Percentiles rank a stretch among this genome's conserved stretches.
phyloP scores from a whole-genome alignment of 2,797 vertebrate species.

The Chrysocyon brachyurus region DNA sequence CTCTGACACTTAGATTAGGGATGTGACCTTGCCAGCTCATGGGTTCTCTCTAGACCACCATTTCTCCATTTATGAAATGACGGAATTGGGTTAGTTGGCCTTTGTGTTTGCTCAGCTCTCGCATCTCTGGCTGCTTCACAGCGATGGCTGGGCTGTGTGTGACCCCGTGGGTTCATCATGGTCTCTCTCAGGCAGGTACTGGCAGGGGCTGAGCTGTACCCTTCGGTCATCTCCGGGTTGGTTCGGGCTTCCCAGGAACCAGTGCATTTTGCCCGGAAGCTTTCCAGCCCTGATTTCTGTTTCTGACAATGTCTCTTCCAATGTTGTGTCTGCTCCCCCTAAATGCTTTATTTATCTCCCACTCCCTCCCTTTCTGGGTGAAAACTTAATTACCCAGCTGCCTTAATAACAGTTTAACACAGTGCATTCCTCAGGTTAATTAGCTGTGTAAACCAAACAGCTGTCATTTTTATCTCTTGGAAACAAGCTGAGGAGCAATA shows the following conservation, averaged over 20 bases:
- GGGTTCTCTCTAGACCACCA: not conserved
- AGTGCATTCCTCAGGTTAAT: constrained; percentile 62
- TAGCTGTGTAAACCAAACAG: constrained; percentile 63
- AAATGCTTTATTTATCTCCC: not conserved
- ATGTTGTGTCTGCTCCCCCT: not conserved
- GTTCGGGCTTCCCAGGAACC: not conserved
- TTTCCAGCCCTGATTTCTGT: not conserved
- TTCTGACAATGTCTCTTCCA: not conserved
- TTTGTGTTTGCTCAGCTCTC: not conserved
- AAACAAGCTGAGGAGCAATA: not conserved
- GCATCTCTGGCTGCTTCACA: not conserved
- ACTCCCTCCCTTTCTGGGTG: not conserved
- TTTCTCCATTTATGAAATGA: not conserved
- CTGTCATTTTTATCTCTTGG: constrained; percentile 68
- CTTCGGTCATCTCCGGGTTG: not conserved
- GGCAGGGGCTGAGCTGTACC: not conserved
- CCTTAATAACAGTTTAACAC: constrained; percentile 60
- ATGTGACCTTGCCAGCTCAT: not conserved
- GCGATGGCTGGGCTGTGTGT: not conserved
- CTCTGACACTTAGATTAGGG: not conserved
- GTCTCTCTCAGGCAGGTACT: not conserved
- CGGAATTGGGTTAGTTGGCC: not conserved
- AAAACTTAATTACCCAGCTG: constrained; percentile 65
- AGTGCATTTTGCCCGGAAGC: not conserved
- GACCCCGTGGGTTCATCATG: not conserved